Evolutionary conservation across 2,797 vertebrate species (phyloP).

Genomic region (Bradypodion pumilum): DNA sequence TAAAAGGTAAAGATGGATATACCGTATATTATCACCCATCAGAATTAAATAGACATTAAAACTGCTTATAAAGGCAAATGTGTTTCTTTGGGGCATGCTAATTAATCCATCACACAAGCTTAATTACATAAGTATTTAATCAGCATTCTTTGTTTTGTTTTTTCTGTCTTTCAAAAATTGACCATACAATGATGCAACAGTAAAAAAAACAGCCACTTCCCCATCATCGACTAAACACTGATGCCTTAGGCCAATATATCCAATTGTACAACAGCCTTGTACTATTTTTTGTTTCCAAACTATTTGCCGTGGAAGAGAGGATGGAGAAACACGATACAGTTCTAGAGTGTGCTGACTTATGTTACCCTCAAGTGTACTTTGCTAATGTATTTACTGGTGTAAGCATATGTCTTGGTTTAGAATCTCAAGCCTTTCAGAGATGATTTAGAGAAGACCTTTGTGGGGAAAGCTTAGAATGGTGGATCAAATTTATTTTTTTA

Average conservation of each 20-base stretch:
- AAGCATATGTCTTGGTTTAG: background rate
- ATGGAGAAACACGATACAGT: background rate
- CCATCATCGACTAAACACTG: background rate
- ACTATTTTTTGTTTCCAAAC: background rate
- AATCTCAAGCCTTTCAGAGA: background rate
- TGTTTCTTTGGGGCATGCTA: too few relatives aligned
- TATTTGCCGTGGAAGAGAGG: background rate
- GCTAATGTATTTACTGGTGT: background rate
- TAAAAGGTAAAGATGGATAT: background rate
- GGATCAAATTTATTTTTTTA: background rate
- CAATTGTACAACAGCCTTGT: background rate
- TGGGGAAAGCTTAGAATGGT: background rate
- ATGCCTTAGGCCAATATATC: background rate
- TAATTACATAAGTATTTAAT: background rate
- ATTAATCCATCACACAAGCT: background rate
- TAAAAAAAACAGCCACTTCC: background rate
- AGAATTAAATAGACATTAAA: background rate
- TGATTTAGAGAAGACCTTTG: background rate
- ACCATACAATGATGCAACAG: background rate
- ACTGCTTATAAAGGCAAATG: background rate
- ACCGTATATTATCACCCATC: background rate
- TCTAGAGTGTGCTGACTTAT: background rate
- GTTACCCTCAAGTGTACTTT: too few relatives aligned
- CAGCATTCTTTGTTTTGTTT: background rate
- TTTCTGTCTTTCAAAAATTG: background rate